phyloP scores from a whole-genome alignment of 2,888 invertebrate species.

The Dicycla oo region DNA sequence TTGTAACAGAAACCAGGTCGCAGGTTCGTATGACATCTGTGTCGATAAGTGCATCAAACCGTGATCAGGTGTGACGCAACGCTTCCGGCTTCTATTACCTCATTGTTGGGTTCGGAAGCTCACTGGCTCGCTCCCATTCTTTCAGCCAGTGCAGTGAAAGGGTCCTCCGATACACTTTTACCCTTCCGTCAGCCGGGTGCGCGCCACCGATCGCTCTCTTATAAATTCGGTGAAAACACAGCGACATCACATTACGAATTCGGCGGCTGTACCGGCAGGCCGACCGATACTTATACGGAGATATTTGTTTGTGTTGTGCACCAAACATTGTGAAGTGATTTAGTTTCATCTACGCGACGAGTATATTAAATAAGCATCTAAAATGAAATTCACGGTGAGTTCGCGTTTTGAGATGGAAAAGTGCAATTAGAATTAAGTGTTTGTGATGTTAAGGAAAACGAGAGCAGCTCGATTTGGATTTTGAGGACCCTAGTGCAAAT shows the following conservation, averaged over 20 bases:
- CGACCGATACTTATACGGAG: conserved; percentile 77
- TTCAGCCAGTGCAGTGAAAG: conserved; percentile 88
- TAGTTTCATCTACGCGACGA: conserved; percentile 83
- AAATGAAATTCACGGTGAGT: conserved; percentile 91
- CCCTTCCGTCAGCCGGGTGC: conserved; percentile 84
- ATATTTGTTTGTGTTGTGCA: conserved; percentile 78
- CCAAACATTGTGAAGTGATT: conserved; percentile 81
- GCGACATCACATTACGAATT: conserved; percentile 89
- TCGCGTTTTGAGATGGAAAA: conserved; percentile 73
- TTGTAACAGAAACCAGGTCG: conserved; percentile 52
- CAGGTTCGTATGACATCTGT: conserved; percentile 72
- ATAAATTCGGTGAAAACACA: conserved; percentile 89
- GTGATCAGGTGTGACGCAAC: conserved; percentile 83
- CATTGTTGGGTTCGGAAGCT: conserved; percentile 87
- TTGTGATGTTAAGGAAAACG: conserved; percentile 45
- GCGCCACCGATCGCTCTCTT: conserved; percentile 82
- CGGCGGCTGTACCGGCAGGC: conserved; percentile 87
- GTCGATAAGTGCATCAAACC: conserved; percentile 80
- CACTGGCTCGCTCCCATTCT: conserved; percentile 87
- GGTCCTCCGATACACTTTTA: conserved; percentile 88
- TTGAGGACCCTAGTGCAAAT: conserved; percentile 34
- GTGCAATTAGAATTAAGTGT: conserved; percentile 69
- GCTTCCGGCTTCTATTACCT: conserved; percentile 86
- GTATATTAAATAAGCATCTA: conserved; percentile 82
- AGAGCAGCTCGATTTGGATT: conserved; percentile 42